Evolutionary conservation across 2,113 vertebrate genomes (phyloP).

Genomic region (Silurus meridionalis): DNA sequence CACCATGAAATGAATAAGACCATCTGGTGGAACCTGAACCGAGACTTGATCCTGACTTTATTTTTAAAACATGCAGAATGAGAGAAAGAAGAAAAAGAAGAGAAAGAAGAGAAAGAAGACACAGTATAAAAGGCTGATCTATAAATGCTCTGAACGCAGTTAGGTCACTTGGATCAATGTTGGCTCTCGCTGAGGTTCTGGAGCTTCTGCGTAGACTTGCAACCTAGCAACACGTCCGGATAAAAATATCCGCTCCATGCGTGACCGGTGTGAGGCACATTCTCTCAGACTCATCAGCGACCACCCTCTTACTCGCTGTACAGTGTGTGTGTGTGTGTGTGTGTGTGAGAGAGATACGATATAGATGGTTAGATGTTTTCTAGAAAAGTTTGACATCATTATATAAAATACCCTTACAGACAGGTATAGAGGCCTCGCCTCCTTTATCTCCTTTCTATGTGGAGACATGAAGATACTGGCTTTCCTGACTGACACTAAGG

Average conservation of each 20-base stretch:
- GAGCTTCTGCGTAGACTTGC: conserved; percentile 33
- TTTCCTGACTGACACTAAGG: not conserved
- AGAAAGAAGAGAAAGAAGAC: not conserved
- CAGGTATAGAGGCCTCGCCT: not conserved
- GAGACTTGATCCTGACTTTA: not conserved
- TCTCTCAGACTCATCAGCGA: conserved; percentile 40
- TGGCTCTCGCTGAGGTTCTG: conserved; percentile 36
- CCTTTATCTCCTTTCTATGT: not conserved
- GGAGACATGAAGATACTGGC: not conserved
- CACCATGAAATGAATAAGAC: not conserved
- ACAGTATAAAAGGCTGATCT: not conserved
- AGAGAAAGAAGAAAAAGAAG: not conserved
- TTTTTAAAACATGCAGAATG: not conserved
- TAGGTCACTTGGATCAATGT: conserved; percentile 46
- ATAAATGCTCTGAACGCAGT: not conserved
- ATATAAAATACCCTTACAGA: not conserved
- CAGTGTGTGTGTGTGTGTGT: not conserved
- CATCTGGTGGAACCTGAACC: not conserved
- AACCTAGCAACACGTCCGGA: conserved; percentile 52
- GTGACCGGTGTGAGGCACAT: conserved; percentile 43
- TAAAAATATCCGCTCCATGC: conserved; percentile 53
- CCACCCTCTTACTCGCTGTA: not conserved
- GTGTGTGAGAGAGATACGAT: too few species aligned
- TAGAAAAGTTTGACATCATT: not conserved
- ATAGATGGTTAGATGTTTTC: not conserved